phyloP scores from a whole-genome alignment of 2,888 invertebrate species.

The Hypomecis punctinalis region DNA sequence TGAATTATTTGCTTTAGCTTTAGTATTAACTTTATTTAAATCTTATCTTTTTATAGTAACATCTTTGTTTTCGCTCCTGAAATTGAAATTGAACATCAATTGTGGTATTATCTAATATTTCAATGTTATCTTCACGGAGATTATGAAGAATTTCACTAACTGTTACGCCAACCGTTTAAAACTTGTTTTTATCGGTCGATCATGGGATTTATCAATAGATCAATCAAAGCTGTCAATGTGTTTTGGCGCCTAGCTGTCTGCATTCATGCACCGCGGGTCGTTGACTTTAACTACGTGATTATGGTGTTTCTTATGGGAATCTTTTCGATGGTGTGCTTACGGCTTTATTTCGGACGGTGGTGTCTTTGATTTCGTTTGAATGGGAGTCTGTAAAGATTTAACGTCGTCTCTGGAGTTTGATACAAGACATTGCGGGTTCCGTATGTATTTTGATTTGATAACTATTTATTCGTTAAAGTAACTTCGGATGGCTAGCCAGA shows the following conservation, averaged over 20 bases:
- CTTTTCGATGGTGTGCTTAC: constrained; percentile 28
- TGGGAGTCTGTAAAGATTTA: constrained; percentile 7
- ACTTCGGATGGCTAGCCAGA: no score
- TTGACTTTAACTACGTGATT: constrained; percentile 51
- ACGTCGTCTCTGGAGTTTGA: constrained; percentile 6
- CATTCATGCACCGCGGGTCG: constrained; percentile 59
- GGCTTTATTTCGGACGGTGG: constrained; percentile 16
- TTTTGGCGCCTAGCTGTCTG: constrained; percentile 76
- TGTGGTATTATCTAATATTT: not conserved
- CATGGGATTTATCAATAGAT: constrained; percentile 57
- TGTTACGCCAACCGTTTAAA: constrained; percentile 21
- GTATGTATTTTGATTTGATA: not conserved
- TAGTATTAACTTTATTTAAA: no score
- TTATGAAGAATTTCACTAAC: constrained; percentile 16
- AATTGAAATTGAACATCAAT: no score
- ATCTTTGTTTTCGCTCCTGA: no score
- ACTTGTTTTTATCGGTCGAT: constrained; percentile 36
- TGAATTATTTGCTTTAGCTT: no score
- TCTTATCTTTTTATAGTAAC: no score
- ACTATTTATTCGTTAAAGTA: not conserved
- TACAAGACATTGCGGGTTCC: not conserved
- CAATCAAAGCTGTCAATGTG: constrained; percentile 68
- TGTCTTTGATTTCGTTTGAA: constrained; percentile 26
- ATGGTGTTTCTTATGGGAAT: constrained; percentile 34
- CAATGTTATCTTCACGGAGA: not conserved